A percentile compares a stretch with the other conserved stretches of the same genome.
Evolutionary conservation across 1,140 invertebrate genomes (phyloP).

Genomic region (Psilanteris sp.): DNA sequence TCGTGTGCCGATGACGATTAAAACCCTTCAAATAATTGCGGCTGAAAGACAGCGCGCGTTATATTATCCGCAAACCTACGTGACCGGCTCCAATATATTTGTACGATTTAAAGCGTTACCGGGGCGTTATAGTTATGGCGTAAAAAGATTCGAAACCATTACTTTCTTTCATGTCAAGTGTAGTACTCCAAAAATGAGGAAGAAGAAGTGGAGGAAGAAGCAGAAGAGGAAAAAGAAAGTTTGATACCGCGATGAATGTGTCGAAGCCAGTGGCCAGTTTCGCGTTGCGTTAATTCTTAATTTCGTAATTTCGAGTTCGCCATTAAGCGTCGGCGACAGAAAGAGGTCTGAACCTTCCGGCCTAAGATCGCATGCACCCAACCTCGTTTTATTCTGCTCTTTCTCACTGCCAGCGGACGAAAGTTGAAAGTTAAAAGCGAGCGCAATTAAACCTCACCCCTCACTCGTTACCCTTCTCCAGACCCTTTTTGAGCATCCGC

Average conservation of each 20-base stretch:
- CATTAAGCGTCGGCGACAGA: constrained; percentile 67
- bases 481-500: constrained; percentile 67
- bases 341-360: constrained; percentile 63
- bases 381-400: constrained; percentile 46
- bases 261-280: constrained; percentile 58
- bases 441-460: constrained; percentile 72
- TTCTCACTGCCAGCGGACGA: constrained; percentile 53
- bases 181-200: too few species aligned
- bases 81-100: too few species aligned
- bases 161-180: constrained; percentile 3
- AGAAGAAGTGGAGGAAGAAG: too few species aligned
- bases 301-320: constrained; percentile 74
- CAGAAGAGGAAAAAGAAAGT: constrained; percentile 31
- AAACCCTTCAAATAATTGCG: constrained; percentile 7
- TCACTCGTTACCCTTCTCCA: constrained; percentile 48
- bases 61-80: too few species aligned
- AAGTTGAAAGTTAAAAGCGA: constrained; percentile 72
- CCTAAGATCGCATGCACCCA: constrained; percentile 39
- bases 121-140: too few species aligned
- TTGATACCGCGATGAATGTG: constrained; percentile 8
- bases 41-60: constrained; percentile 12
- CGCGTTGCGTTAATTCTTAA: constrained; percentile 74
- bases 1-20: constrained; percentile 5
- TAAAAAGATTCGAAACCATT: too few species aligned
- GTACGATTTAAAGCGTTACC: constrained; percentile 25